These are phyloP conservation scores for Tromatobia lineatoria DNA, from an alignment of 2,888 invertebrate species.

Conservation along the genomic window DNA sequence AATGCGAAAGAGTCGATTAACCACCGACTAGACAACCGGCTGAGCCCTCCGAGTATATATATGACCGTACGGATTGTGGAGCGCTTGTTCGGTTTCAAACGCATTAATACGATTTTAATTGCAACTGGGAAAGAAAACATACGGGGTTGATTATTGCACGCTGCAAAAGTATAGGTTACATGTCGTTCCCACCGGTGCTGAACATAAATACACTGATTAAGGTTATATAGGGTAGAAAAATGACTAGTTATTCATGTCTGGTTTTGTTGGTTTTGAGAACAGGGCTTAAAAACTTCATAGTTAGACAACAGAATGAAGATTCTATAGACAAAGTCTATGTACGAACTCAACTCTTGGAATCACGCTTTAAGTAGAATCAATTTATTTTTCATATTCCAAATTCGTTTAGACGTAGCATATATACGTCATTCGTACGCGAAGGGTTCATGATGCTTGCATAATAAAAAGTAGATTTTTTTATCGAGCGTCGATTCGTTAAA, in stretches of 20 bases:
- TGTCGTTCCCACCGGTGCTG: background rate
- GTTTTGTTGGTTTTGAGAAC: background rate
- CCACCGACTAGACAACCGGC: conserved; percentile 25
- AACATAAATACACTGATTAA: background rate
- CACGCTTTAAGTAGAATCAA: too few relatives aligned
- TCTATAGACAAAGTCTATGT: too few relatives aligned
- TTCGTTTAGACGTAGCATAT: too few relatives aligned
- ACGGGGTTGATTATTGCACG: conserved; percentile 66
- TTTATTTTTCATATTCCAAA: too few relatives aligned
- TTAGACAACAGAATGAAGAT: too few relatives aligned
- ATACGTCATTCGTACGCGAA: too few relatives aligned
- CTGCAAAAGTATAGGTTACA: conserved; percentile 24
- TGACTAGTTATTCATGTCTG: background rate
- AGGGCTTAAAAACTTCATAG: too few relatives aligned
- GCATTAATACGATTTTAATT: conserved; percentile 82
- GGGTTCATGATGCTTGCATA: too few relatives aligned
- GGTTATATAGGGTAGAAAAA: background rate
- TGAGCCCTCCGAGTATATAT: background rate
- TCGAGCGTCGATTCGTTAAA: background rate
- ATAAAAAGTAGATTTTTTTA: too few relatives aligned
- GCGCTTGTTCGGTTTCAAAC: conserved; percentile 65
- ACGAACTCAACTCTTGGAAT: too few relatives aligned
- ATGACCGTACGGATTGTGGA: conserved; percentile 31
- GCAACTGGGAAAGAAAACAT: conserved; percentile 77
- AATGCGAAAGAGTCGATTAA: conserved; percentile 41